Evolutionary conservation across 2,888 invertebrate species (phyloP), one percentile per base, ranked within the genome.

Genomic region (Trichopoda pennipes): DNA sequence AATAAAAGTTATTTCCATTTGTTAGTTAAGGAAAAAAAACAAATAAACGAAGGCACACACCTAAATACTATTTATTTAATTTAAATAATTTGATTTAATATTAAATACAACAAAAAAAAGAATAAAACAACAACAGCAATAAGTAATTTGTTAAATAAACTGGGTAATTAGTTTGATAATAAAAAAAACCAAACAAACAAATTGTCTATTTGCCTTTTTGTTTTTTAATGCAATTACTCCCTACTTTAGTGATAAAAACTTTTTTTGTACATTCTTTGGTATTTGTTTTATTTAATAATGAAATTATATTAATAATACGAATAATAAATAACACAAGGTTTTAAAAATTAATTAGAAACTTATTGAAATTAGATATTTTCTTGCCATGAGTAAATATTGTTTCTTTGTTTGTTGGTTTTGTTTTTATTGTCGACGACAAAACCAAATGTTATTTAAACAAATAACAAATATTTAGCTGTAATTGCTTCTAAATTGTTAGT

Each of bases 81-180:
- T 75, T 60, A 58, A 75, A 87, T 86, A 87, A 87, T 84, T 81
- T 84, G 86, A 87, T 86, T 87, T 85, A 85, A 86, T 85, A 87
- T 84, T 58, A 38, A 38, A 38, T 32, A 32, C 23, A 84, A 80
- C 84, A 66, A 74, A 84, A 84, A 84, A 84, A 86, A 83, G 83
- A 83, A 44, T 16, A 32, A 85, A 85, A 56, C 63, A 79, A 66
- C 63, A 79, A 66, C 63, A 74, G 76, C 28, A 74, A 76, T 69
- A 81, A 87, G 85, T 87, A 88, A 87, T 88, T 87, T 88, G 86
- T 88, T 87, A 88, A 86, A 86, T 81, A 79, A 85, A 85, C 75
- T 76, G 47, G 75, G 78, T 70, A 84, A 84, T 84, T 84, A 84
- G 69, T 79, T 81, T 79, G 84, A 84, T 84, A 84, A 82, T n/a